Conservation (phyloP, 2,888 invertebrate species). For the Amphipoea lucens region DNA sequence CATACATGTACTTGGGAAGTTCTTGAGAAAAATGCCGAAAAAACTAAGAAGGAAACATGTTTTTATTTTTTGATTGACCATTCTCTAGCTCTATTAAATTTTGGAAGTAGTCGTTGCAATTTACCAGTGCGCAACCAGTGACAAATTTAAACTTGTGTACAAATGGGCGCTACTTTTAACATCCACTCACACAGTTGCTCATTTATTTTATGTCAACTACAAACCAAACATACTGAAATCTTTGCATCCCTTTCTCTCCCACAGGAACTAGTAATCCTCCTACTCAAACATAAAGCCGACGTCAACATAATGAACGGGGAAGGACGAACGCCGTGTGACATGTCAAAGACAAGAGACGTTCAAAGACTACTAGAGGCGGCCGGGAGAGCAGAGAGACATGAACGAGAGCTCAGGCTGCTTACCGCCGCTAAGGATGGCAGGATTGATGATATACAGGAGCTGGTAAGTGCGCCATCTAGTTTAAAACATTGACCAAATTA, state of each 20-base stretch:
- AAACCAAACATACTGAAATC: background rate
- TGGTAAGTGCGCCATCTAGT: slow-evolving; percentile 83
- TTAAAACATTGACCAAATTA: background rate
- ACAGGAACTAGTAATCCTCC: slow-evolving; percentile 91
- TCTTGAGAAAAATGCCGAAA: too few species aligned
- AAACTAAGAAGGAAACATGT: too few species aligned
- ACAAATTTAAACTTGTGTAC: background rate
- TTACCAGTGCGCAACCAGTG: background rate
- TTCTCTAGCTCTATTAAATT: background rate
- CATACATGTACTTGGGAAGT: background rate
- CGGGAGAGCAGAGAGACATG: slow-evolving; percentile 89
- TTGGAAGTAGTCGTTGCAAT: background rate
- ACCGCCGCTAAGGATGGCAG: slow-evolving; percentile 91
- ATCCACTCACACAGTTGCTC: too few species aligned
- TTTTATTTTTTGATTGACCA: background rate
- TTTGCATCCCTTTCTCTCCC: background rate
- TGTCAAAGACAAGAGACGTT: slow-evolving; percentile 90
- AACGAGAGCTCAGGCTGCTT: slow-evolving; percentile 89
- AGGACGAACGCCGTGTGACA: slow-evolving; percentile 90
- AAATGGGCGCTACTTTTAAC: background rate
- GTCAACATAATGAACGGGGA: slow-evolving; percentile 92
- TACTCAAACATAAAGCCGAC: slow-evolving; percentile 91
- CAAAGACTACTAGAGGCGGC: slow-evolving; percentile 91
- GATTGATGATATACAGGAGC: slow-evolving; percentile 87
- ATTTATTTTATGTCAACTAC: background rate